A percentile compares a stretch with the other conserved stretches of the same genome.
Evolutionary conservation across 2,888 invertebrate species (phyloP).

Genomic region (Rotaria macrura): DNA sequence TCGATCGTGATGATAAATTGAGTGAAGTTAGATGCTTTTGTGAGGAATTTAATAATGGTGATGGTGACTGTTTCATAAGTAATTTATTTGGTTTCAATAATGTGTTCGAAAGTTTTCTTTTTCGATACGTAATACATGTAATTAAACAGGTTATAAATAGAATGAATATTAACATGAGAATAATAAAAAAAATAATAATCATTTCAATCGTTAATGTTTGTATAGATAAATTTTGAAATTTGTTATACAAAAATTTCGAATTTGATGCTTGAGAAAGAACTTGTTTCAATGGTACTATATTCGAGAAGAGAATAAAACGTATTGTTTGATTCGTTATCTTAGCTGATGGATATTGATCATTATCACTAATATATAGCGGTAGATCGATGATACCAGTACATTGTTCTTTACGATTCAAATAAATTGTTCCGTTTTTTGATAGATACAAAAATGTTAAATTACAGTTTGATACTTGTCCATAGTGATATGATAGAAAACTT

Average conservation of each 20-base stretch:
- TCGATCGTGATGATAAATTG: not conserved
- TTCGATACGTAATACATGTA: not conserved
- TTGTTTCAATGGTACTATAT: not conserved
- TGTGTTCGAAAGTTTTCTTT: not conserved
- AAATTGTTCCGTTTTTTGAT: not conserved
- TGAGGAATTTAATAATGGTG: not conserved
- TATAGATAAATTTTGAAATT: not conserved
- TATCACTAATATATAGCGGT: not conserved
- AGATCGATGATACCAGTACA: not conserved
- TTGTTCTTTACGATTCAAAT: not conserved
- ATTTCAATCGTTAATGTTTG: not conserved
- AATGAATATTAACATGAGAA: not conserved
- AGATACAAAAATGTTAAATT: not conserved
- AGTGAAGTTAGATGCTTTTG: not conserved
- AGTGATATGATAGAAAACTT: not conserved
- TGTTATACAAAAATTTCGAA: not conserved
- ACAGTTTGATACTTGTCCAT: not conserved
- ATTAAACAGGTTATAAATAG: not conserved
- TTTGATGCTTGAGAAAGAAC: not conserved
- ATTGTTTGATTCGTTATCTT: not conserved
- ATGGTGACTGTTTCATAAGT: not conserved
- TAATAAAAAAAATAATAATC: not conserved
- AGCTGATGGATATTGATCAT: not conserved
- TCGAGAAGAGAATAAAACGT: not conserved
- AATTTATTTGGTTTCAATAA: not conserved